Conservation (phyloP, 2,113 vertebrate genomes). For the Lamprologus lemairii region DNA sequence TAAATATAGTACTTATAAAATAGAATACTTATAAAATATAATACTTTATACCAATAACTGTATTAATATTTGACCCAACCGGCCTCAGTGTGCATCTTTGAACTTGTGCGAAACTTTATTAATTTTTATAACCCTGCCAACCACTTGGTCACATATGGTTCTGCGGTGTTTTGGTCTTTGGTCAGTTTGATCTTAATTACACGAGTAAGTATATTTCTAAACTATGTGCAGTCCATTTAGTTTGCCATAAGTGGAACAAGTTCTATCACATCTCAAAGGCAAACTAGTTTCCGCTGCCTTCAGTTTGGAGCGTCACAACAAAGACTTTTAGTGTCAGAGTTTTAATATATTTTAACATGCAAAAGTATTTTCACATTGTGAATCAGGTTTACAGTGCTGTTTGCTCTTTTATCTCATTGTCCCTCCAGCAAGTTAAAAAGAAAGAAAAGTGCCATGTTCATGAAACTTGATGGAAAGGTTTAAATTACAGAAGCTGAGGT, state of each 20-base stretch:
- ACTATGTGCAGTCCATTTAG: neutral
- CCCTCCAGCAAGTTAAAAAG: neutral
- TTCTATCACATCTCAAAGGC: neutral
- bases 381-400: neutral
- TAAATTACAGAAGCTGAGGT: neutral
- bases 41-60: neutral
- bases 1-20: neutral
- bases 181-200: neutral
- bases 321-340: neutral
- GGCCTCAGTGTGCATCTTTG: neutral
- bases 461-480: neutral
- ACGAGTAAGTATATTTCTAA: neutral
- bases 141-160: neutral
- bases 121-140: neutral
- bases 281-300: neutral
- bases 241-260: neutral
- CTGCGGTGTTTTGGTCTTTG: accelerated
- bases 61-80: neutral
- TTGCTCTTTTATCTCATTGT: neutral
- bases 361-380: neutral
- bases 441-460: neutral
- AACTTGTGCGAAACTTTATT: neutral
- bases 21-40: neutral
- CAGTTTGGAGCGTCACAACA: neutral
- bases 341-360: neutral